Conservation (phyloP, 2,888 invertebrate species). For the Tineola bisselliella region DNA sequence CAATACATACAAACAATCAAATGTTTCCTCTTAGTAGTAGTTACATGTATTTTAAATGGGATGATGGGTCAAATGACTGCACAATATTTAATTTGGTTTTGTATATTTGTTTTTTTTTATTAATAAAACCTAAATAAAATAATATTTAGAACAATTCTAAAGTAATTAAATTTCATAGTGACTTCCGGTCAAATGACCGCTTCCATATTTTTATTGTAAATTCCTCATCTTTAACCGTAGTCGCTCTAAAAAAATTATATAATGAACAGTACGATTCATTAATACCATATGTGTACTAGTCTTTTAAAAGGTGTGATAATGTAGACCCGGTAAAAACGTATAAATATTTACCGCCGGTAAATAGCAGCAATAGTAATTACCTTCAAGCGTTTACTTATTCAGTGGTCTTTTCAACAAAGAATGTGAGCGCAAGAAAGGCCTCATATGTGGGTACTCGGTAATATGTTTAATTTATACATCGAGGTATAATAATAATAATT, state of each 20-base stretch:
- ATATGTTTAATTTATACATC: neutral
- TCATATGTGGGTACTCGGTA: neutral
- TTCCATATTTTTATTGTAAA: no score
- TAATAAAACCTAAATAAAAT: no score
- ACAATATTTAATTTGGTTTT: no score
- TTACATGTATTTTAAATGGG: no score
- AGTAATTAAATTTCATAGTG: no score
- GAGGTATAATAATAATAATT: neutral
- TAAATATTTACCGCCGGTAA: slow-evolving; percentile 5
- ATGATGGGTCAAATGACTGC: no score
- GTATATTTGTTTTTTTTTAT: no score
- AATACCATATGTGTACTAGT: neutral
- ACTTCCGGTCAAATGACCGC: no score
- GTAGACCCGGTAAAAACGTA: neutral
- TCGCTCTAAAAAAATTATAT: neutral
- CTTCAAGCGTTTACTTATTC: neutral
- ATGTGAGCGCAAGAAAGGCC: neutral
- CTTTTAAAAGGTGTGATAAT: slow-evolving; percentile 10
- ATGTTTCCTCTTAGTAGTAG: no score
- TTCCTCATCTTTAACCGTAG: no score
- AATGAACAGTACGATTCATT: neutral
- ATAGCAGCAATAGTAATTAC: slow-evolving; percentile 2
- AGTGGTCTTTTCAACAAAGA: neutral
- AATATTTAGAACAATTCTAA: no score
- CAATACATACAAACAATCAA: no score